Evolutionary conservation across 2,888 invertebrate genomes (phyloP), one percentile per base, ranked within the genome.

Genomic region (Heliothis peltigera): DNA sequence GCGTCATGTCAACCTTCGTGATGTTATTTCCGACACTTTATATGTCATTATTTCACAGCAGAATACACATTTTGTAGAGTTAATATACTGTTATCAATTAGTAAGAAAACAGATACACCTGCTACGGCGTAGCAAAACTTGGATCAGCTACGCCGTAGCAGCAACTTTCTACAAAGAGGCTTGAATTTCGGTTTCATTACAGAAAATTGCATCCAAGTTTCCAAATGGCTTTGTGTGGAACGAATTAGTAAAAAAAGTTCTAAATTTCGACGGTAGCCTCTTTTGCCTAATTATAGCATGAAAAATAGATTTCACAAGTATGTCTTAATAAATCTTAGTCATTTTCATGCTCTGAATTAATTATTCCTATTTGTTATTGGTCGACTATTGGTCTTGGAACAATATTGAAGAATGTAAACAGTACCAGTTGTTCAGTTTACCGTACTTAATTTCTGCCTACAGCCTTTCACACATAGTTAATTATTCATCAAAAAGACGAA

Each of bases 121-220:
- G 8, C 60, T 70, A 70, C 66, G 55, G 19, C 57, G 63, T 71
- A 71, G 63, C 46, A 10, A 0, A 7, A 0, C 19, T 42, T 66
- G 46, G 49, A 62, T 1, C 1, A 1, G 39, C 55, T 72, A 68
- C 72, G 35, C n/a, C 18, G 15, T 17, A 28, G 72, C 63, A 47
- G 58, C 44, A 25, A 8, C 3, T 3, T 10, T n/a, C 8, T n/a
- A 18, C n/a, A 0, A 2, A 6, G 19, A 28, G 1, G 10, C 8
- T 47, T 44, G 1, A 4, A 39, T 39, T 15, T 15, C 1, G 18
- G 2, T 18, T 28, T 63, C 3, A 42, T 7, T 32, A 8, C 5
- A 32, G 1, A 32, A 8, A 4, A n/a, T n/a, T 35, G 0, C 7
- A 3, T 32, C 17, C 3, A 10, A 17, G 10, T 21, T 47, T 19